A percentile compares a stretch with the other conserved stretches of the same genome.
These are phyloP conservation scores for Enteromius afrohamiltoni DNA, from an alignment of 2,797 vertebrate genomes.

Conservation along the genomic window DNA sequence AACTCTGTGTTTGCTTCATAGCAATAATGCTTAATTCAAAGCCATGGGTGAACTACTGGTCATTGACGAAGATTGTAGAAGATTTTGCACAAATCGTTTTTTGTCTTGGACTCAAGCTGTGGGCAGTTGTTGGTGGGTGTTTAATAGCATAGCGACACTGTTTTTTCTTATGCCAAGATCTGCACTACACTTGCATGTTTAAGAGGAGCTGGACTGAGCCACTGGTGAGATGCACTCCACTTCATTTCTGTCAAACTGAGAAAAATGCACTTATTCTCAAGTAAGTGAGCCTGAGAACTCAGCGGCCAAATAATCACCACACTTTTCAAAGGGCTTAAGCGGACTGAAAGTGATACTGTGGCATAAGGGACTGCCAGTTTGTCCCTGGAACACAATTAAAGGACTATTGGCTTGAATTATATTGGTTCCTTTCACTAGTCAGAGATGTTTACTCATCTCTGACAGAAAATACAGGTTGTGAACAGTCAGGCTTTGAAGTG, in stretches of 20 bases:
- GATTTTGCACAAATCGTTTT: slow-evolving; percentile 51
- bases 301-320: neutral
- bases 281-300: neutral
- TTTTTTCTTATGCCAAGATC: slow-evolving; percentile 35
- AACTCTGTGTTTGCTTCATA: neutral
- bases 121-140: slow-evolving; percentile 22
- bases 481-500: slow-evolving; percentile 7
- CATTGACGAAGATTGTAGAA: slow-evolving; percentile 40
- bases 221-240: neutral
- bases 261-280: neutral
- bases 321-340: slow-evolving; percentile 1
- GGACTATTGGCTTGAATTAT: slow-evolving; percentile 33
- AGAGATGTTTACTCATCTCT: slow-evolving; percentile 38
- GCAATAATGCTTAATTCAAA: neutral
- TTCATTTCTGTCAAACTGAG: neutral
- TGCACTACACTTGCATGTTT: slow-evolving; percentile 24
- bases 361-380: slow-evolving; percentile 29
- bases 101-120: slow-evolving; percentile 35
- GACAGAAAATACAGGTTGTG: slow-evolving; percentile 11
- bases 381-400: slow-evolving; percentile 36
- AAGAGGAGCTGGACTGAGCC: neutral
- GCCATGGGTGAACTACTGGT: slow-evolving; percentile 31
- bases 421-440: slow-evolving; percentile 16
- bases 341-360: slow-evolving; percentile 18
- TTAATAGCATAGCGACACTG: slow-evolving; percentile 28